Percentiles rank a stretch among this genome's conserved stretches.
phyloP scores from a whole-genome alignment of 1,140 invertebrate genomes.

The Zaprionus lachaisei region DNA sequence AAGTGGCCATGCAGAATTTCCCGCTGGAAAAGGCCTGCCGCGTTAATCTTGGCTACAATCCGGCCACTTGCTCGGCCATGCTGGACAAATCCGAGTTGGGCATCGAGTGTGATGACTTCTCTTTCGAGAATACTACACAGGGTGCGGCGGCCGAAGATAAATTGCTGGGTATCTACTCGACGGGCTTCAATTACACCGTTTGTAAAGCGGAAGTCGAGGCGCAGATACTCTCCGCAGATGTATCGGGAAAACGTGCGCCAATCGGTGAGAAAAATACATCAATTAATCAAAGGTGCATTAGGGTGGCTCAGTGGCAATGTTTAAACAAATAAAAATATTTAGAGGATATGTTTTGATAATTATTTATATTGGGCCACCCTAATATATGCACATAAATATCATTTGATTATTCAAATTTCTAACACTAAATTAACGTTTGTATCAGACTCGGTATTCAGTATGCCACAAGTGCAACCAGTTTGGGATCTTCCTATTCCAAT shows the following conservation, averaged over 20 bases:
- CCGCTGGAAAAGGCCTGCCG: constrained; percentile 87
- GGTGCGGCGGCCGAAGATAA: constrained; percentile 46
- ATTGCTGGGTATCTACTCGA: constrained; percentile 39
- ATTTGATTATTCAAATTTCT: background rate
- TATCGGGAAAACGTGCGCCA: constrained; percentile 85
- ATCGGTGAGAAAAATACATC: constrained; percentile 62
- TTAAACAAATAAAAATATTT: background rate
- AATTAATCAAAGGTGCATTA: background rate
- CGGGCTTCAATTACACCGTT: constrained; percentile 72
- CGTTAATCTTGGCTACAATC: constrained; percentile 86
- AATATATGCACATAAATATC: constrained; percentile 1
- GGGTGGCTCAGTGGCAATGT: background rate
- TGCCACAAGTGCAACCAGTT: constrained; percentile 48
- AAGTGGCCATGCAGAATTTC: constrained; percentile 85
- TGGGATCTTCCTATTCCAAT: constrained; percentile 28
- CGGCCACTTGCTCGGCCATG: constrained; percentile 87
- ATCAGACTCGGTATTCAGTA: background rate
- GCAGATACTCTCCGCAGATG: constrained; percentile 86
- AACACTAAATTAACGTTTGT: background rate
- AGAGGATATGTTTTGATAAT: no score
- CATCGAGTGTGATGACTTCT: constrained; percentile 75
- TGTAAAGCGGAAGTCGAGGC: constrained; percentile 85
- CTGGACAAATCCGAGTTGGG: constrained; percentile 78
- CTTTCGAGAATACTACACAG: constrained; percentile 80
- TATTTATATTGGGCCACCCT: background rate